Evolutionary conservation across 2,888 invertebrate species (phyloP).

Genomic region (Sericinus montela): DNA sequence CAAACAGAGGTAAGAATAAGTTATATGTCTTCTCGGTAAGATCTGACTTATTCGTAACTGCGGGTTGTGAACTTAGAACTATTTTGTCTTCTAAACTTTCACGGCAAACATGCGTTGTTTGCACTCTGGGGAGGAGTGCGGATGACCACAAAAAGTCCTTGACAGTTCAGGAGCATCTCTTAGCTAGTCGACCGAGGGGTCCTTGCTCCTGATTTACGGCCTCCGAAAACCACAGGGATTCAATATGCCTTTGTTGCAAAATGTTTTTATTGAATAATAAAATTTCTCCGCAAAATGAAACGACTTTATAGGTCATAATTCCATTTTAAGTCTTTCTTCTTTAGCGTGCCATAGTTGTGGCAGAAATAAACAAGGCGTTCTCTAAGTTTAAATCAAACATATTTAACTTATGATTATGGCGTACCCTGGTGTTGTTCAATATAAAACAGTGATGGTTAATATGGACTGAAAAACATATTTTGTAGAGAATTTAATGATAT

Average conservation of each 20-base stretch:
- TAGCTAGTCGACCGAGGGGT: constrained; percentile 47
- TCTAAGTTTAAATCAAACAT: constrained; percentile 4
- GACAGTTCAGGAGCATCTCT: constrained; percentile 67
- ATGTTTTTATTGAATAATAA: constrained; percentile 76
- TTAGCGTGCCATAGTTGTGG: constrained; percentile 26
- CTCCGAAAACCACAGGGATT: constrained; percentile 70
- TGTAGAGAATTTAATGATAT: no score
- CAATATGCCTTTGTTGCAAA: constrained; percentile 73
- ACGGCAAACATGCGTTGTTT: constrained; percentile 40
- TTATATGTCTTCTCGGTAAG: no score
- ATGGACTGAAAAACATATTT: no score
- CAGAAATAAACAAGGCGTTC: constrained; percentile 25
- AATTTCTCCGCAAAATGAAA: constrained; percentile 71
- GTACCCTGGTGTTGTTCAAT: no score
- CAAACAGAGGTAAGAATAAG: no score
- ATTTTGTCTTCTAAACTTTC: constrained; percentile 24
- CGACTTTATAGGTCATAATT: constrained; percentile 74
- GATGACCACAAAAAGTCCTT: constrained; percentile 68
- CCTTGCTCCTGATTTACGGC: constrained; percentile 74
- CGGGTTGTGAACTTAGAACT: constrained; percentile 14
- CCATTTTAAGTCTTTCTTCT: constrained; percentile 49
- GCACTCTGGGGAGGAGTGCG: constrained; percentile 44
- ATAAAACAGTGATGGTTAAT: no score
- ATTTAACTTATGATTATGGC: neutral
- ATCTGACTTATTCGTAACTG: constrained; percentile 8